A percentile compares a stretch with the other conserved stretches of the same genome.
Evolutionary conservation across 2,888 invertebrate species (phyloP).

Genomic region (Tortrix viridana): DNA sequence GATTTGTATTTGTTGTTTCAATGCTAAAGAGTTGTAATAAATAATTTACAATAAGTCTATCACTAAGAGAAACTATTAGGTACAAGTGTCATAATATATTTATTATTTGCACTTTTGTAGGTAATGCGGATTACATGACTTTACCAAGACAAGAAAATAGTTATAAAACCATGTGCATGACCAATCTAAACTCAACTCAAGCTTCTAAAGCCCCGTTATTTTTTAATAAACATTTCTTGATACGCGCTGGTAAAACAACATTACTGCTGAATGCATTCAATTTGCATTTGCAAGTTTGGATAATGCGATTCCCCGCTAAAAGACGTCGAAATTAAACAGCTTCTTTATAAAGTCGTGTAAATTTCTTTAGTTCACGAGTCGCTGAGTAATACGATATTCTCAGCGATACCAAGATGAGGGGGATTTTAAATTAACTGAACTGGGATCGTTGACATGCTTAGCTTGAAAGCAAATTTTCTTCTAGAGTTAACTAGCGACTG

Average conservation of each 20-base stretch:
- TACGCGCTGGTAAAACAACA: not conserved
- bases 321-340: slow-evolving; percentile 16
- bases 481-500: too few relatives aligned
- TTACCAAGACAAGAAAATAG: too few relatives aligned
- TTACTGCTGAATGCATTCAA: slow-evolving; percentile 18
- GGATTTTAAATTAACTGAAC: slow-evolving; percentile 14
- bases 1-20: not conserved
- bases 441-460: not conserved
- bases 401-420: not conserved
- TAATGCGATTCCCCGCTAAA: slow-evolving; percentile 21
- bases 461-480: too few relatives aligned
- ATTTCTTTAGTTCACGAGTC: slow-evolving; percentile 15
- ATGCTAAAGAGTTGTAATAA: not conserved
- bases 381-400: slow-evolving; percentile 13
- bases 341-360: slow-evolving; percentile 20
- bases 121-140: too few relatives aligned
- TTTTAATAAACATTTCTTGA: slow-evolving; percentile 16
- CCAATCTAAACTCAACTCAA: not conserved
- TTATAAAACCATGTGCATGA: too few relatives aligned
- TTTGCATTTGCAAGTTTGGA: slow-evolving; percentile 18
- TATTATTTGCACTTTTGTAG: too few relatives aligned
- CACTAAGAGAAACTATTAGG: too few relatives aligned
- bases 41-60: too few relatives aligned
- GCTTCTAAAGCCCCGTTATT: not conserved
- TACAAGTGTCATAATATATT: too few relatives aligned